Base-by-base conservation (phyloP, 1,140 invertebrate genomes). In the Camponotus floridanus region DNA sequence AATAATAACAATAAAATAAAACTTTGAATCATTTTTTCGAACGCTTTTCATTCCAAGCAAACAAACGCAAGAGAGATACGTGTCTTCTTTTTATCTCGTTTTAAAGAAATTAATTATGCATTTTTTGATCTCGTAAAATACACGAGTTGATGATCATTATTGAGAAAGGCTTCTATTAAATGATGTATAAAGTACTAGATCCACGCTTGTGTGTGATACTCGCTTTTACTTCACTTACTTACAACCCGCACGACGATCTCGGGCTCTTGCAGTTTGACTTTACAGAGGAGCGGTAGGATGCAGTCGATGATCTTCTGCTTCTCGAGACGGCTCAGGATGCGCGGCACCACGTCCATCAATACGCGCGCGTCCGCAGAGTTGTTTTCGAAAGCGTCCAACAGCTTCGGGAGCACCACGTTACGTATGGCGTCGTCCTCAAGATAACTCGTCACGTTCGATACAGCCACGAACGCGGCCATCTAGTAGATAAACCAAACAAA, bases 261-360 rank as follows among this genome's bases (percentile, higher is more conserved):
- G 0, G 98, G 97, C 93, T 99, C 98, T 71, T 97, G 97, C 39
- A 99, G 96, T 64, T 97, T 96, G 76, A 98, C 98, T 87, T 98
- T 97, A 86, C 97, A 97, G n/a, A 99, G 95, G 78, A 99, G 96
- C 0, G 98, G 98, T 87, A 99, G 96, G 0, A 99, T 98, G 88
- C 99, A 98, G 89, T 99, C 98, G 86, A 99, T 97, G 67, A 99
- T 98, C 92, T 98, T 97, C 67, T 97, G 96, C 88, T 98, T 97
- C 87, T 99, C 98, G 78, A 99, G 95, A 76, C 98, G 97, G 87
- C 97, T 96, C 64, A 99, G 94, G 2, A 98, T 98, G 92, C 97
- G 97, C 2, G 96, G 96, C 0, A 98, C 94, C 15, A 98, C 97
- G 87, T 97, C 97, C 90, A 97, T 96, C 8, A 98, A 96, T 61